Evolutionary conservation across 2,797 vertebrate genomes (phyloP).

Genomic region (Enteromius thamalakanensis): DNA sequence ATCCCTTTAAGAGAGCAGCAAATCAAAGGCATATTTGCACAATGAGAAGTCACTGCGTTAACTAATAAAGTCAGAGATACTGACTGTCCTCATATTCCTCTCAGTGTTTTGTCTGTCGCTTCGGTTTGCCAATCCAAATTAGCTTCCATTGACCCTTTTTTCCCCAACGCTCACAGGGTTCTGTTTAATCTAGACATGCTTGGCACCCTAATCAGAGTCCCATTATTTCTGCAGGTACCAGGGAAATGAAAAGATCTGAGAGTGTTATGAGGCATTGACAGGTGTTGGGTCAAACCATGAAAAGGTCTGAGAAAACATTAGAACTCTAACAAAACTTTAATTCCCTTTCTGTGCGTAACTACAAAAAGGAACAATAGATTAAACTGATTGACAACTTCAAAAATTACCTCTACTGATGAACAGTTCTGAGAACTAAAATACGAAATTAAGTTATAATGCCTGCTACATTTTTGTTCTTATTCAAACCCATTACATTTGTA

Average conservation of each 20-base stretch:
- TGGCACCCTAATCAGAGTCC: slow-evolving; percentile 43
- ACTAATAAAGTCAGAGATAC: slow-evolving; percentile 25
- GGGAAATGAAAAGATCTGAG: slow-evolving; percentile 26
- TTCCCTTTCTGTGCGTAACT: background rate
- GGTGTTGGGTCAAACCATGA: background rate
- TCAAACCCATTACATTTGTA: slow-evolving; percentile 6
- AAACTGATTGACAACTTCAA: slow-evolving; percentile 2
- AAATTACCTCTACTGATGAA: slow-evolving; percentile 11
- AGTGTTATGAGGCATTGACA: slow-evolving; percentile 34
- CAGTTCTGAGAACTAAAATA: slow-evolving; percentile 4
- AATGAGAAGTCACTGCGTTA: background rate
- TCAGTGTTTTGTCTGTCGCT: slow-evolving; percentile 68
- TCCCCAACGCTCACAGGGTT: slow-evolving; percentile 40
- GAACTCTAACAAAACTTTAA: slow-evolving; percentile 19
- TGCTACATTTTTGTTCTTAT: slow-evolving; percentile 21
- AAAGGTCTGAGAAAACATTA: no score
- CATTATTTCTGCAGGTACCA: slow-evolving; percentile 30
- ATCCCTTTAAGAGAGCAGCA: background rate
- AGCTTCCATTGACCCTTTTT: slow-evolving; percentile 63
- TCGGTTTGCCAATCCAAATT: slow-evolving; percentile 66
- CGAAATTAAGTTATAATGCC: slow-evolving; percentile 11
- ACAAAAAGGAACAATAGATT: slow-evolving; percentile 15
- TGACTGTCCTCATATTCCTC: slow-evolving; percentile 51
- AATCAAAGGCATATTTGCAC: background rate
- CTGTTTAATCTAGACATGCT: slow-evolving; percentile 57